Base-by-base conservation (phyloP, 1,140 invertebrate genomes). In the Hylyphantes graminicola region DNA sequence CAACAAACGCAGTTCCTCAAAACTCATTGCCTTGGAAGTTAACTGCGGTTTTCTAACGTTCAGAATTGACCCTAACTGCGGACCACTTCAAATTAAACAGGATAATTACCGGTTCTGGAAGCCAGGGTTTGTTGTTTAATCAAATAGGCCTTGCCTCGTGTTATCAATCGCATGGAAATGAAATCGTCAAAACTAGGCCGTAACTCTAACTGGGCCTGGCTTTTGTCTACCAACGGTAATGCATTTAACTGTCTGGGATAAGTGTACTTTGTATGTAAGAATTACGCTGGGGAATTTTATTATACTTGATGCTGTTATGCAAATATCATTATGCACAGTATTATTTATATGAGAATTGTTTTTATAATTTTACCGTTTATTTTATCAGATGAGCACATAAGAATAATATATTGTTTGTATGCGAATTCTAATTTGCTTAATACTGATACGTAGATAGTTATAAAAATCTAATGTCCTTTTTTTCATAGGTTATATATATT, bases 121-220 rank as follows among this genome's bases (percentile, higher is more conserved):
- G 54, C 59, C 7, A 17, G 21, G 59, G 12, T n/a, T n/a, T 76
- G 74, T 76, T 76, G 74, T 76, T 76, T 76, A 76, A 76, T 76
- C 74, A 63, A 76, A 76, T 76, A 76, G 59, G 61, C 72, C 53
- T 51, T 48, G 59, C 9, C 59, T 76, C 48, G 53, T 51, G 59
- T 64, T 64, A 76, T 76, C 74, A 76, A 76, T 76, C 74, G 59
- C 35, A 63, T 76, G 59, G 59, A 76, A 67, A 76, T 76, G 74
- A 64, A 74, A 74, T 74, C 72, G 21, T 74, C 72, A 74, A 48
- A 74, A 74, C 54, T 57, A 21, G 17, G 53, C 54, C 48, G 2
- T 13, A 70, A 54, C 50, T 17, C 15, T 21, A 35, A 35, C 53
- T 74, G 19, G n/a, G 48, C 55, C 53, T 74, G 19, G 72, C 72